Conservation (phyloP, 2,113 vertebrate species). For the Dipodomys ordii region DNA sequence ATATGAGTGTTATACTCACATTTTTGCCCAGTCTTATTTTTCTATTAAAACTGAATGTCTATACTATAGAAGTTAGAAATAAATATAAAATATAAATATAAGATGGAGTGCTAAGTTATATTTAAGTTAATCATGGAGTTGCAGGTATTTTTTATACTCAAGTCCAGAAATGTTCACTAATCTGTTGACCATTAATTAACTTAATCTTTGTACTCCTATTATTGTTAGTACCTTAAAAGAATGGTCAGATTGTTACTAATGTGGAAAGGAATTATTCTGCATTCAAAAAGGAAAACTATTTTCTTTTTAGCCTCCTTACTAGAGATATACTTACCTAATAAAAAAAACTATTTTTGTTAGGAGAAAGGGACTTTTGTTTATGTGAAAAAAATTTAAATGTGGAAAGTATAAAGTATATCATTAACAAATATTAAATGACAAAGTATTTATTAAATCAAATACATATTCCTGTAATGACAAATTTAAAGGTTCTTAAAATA, state of each 20-base stretch:
- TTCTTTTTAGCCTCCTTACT: constrained; percentile 32
- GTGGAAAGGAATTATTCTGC: constrained; percentile 9
- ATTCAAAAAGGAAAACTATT: constrained; percentile 12
- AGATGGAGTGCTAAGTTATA: constrained; percentile 31
- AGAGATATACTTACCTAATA: constrained; percentile 50
- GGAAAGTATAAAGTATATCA: neutral
- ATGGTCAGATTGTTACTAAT: neutral
- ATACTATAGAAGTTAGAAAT: neutral
- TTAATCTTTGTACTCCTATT: constrained; percentile 40
- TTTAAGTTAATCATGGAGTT: constrained; percentile 31
- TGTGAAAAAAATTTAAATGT: neutral
- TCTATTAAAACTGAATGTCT: neutral
- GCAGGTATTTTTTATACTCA: constrained; percentile 22
- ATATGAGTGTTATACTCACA: neutral
- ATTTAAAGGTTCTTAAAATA: constrained; percentile 33
- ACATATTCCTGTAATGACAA: constrained; percentile 28
- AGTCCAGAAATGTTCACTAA: constrained; percentile 10
- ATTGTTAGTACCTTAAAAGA: constrained; percentile 44
- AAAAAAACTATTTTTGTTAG: neutral
- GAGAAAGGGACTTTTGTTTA: constrained; percentile 35
- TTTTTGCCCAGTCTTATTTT: neutral
- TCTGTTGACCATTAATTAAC: constrained; percentile 20
- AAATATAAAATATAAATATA: constrained; percentile 3
- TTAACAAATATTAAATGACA: constrained; percentile 51
- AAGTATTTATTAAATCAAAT: constrained; percentile 38